Base-by-base conservation (phyloP, 2,888 invertebrate genomes). In the Campaea margaritaria region DNA sequence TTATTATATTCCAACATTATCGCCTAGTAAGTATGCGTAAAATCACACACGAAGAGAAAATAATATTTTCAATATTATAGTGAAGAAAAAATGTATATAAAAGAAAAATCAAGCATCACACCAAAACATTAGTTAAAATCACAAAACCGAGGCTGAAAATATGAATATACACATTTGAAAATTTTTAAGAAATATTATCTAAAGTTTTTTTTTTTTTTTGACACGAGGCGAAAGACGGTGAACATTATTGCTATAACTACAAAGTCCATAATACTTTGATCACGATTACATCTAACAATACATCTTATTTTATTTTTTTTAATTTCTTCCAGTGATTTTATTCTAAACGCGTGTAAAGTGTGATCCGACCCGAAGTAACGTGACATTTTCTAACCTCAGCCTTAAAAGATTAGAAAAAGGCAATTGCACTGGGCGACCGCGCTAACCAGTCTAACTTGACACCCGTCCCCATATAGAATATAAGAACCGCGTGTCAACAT, bases 321-420 rank as follows among this genome's bases (percentile, higher is more conserved):
- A 21, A 59, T 58, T 62, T 54, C 60, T 57, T 43, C 39, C 49
- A 60, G 61, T 66, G 66, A 54, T 59, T 58, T 62, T 43, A 54
- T 61, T 55, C 58, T 67, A 68, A 61, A 74, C 73, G 78, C 74
- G 65, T 67, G 76, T 76, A 73, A 14, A 62, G 62, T 65, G 60
- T 56, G 55, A 16, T 43, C 64, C 51, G 54, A 67, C 57, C 61
- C 60, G 56, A 62, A 58, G 49, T 62, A 44, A 57, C 60, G 65
- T 84, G 87, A 86, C 87, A 87, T 87, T 91, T 90, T 89, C 91
- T 89, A 91, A 91, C 85, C 31, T 85, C 91, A 91, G 92, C 92
- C 92, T 91, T 91, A 83, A n/a, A n/a, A 76, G 84, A 90, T 91
- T 89, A 91, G 91, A 91, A 91, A 91, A 88, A 82, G 84, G 80